Evolutionary conservation across 1,140 invertebrate species (phyloP), one percentile per base, ranked within the genome.

Genomic region (Whitmania pigra): DNA sequence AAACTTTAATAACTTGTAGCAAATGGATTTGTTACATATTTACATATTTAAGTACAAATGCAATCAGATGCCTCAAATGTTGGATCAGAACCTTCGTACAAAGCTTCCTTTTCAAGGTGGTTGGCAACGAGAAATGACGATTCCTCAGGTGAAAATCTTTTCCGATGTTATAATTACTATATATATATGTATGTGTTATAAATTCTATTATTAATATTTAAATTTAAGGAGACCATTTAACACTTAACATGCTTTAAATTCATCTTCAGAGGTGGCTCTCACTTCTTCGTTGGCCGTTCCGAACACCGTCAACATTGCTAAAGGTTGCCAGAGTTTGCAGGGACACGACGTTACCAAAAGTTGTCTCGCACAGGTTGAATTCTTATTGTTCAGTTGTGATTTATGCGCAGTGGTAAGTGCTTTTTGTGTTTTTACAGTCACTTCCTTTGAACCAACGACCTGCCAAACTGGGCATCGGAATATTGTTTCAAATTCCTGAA

Each of bases 401-500:
- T 17, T 22, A 63, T 63, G 57, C 11, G 22, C 9, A 13, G 9
- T 31, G 57, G 0, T 63, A 5, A 63, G 9, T 22, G 29, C 22
- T 22, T 1, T 63, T 22, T 66, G 73, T 18, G n/a, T 76, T 68
- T 67, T 57, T 71, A 40, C 54, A 25, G 36, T 72, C 53, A 71
- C 72, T 60, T 36, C 74, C 63, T 43, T 29, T 43, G 31, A 67
- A 31, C 73, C 69, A 43, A 73, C 71, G 57, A 25, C 60, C 81
- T 74, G 84, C 82, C 5, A 84, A 85, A 74, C 78, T 86, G 4
- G 86, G 85, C n/a, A 77, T 87, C 18, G 84, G 83, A 7, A 80
- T 87, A 75, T 73, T 86, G 18, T 81, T 86, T 71, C 79, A 73
- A 22, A 71, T 78, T 55, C 73, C 73, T 67, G 75, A 77, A 53